Percentiles rank a stretch among this genome's conserved stretches.
Evolutionary conservation across 2,113 vertebrate genomes (phyloP).

Genomic region (Butorides virescens): DNA sequence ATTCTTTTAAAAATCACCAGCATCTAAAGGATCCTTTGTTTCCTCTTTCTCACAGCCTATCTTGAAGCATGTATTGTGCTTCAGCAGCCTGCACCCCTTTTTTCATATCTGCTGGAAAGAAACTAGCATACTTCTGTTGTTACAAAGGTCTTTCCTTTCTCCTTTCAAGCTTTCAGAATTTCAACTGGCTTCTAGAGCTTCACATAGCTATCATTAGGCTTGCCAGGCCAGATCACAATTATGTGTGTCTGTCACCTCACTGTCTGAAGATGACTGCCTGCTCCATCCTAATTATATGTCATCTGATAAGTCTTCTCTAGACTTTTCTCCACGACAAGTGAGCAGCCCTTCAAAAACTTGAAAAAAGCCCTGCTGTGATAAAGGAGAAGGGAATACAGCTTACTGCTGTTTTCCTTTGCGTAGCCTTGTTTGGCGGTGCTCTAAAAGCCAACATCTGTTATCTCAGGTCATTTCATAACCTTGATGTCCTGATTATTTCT

Average conservation of each 20-base stretch:
- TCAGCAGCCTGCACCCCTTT: background rate
- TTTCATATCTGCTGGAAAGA: background rate
- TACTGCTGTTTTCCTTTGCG: background rate
- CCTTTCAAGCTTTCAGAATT: background rate
- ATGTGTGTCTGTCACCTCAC: background rate
- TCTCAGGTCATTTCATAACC: background rate
- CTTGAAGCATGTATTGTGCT: background rate
- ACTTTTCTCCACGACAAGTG: background rate
- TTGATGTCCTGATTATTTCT: constrained; percentile 8
- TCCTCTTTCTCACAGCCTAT: background rate
- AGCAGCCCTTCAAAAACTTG: background rate
- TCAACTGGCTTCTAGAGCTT: background rate
- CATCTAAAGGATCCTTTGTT: background rate
- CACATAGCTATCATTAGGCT: background rate
- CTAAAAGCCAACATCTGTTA: background rate
- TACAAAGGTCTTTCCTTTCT: background rate
- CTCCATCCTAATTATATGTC: background rate
- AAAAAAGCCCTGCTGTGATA: background rate
- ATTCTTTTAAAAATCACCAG: background rate
- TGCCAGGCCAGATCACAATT: background rate
- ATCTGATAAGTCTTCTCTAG: background rate
- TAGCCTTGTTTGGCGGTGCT: background rate
- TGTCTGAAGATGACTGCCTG: background rate
- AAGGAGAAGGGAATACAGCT: background rate
- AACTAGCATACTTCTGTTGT: background rate